Evolutionary conservation across 1,140 invertebrate genomes (phyloP).

Genomic region (Teleogryllus occipitalis): DNA sequence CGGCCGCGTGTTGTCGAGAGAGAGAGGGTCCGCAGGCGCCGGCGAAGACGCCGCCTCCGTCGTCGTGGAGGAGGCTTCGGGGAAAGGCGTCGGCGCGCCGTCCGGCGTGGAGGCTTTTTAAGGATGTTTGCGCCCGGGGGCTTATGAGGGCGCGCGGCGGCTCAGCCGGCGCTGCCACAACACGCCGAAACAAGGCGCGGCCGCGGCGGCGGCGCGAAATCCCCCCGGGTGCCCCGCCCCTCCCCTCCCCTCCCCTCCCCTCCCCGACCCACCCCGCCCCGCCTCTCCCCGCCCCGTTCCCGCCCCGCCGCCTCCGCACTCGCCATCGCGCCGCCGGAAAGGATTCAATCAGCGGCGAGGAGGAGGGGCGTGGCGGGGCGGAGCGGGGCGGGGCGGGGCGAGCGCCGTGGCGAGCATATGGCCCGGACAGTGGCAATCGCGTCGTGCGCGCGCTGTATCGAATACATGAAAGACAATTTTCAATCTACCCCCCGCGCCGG

Average conservation of each 20-base stretch:
- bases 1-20: too few species aligned
- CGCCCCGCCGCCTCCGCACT: too few species aligned
- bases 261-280: too few species aligned
- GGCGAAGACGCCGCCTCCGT: too few species aligned
- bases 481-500: constrained; percentile 10
- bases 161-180: neutral
- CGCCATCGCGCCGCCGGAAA: neutral
- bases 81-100: neutral
- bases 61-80: neutral
- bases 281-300: too few species aligned
- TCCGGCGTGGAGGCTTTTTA: neutral
- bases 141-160: neutral
- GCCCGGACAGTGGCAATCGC: constrained; percentile 10
- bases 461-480: constrained; percentile 19
- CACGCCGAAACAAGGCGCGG: neutral
- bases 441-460: constrained; percentile 10
- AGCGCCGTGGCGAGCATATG: constrained; percentile 10
- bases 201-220: neutral
- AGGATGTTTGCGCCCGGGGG: neutral
- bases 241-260: too few species aligned
- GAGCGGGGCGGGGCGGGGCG: too few species aligned
- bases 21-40: too few species aligned
- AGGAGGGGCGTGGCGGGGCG: neutral
- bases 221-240: too few species aligned
- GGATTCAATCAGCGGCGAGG: neutral